A percentile compares a stretch with the other conserved stretches of the same genome.
Evolutionary conservation across 1,140 invertebrate species (phyloP).

Genomic region (Limonius californicus): DNA sequence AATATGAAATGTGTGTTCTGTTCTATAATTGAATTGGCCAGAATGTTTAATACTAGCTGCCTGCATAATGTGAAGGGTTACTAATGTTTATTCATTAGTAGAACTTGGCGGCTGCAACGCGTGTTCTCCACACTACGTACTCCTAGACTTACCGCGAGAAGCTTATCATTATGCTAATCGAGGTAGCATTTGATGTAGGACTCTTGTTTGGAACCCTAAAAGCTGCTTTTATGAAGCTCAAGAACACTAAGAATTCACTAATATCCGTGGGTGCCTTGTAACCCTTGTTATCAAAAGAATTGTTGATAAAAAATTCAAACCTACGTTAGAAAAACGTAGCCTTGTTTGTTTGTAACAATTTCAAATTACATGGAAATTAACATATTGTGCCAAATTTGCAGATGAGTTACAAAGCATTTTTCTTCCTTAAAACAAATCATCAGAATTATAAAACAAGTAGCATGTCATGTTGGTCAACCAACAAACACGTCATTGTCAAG

Average conservation of each 20-base stretch:
- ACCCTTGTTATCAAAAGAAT: no score
- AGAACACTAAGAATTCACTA: not conserved
- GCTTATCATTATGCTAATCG: conserved; percentile 36
- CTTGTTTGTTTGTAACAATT: no score
- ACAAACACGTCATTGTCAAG: no score
- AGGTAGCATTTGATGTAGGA: conserved; percentile 12
- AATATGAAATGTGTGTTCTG: conserved; percentile 38
- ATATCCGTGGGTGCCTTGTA: no score
- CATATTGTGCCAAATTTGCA: no score
- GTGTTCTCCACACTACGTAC: conserved; percentile 24
- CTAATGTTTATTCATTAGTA: conserved; percentile 42
- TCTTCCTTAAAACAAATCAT: no score
- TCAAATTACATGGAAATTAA: no score
- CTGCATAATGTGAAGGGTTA: conserved; percentile 42
- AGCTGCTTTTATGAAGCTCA: not conserved
- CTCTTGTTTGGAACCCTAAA: not conserved
- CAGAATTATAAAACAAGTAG: no score
- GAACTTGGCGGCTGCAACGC: conserved; percentile 14
- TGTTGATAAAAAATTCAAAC: no score
- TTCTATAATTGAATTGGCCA: conserved; percentile 44
- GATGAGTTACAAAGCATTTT: no score
- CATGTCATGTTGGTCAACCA: no score
- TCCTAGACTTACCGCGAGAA: conserved; percentile 23
- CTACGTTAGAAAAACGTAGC: no score
- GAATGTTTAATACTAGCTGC: conserved; percentile 40